Evolutionary conservation across 1,140 invertebrate species (phyloP), one percentile per base, ranked within the genome.

Genomic region (Formica selysi): DNA sequence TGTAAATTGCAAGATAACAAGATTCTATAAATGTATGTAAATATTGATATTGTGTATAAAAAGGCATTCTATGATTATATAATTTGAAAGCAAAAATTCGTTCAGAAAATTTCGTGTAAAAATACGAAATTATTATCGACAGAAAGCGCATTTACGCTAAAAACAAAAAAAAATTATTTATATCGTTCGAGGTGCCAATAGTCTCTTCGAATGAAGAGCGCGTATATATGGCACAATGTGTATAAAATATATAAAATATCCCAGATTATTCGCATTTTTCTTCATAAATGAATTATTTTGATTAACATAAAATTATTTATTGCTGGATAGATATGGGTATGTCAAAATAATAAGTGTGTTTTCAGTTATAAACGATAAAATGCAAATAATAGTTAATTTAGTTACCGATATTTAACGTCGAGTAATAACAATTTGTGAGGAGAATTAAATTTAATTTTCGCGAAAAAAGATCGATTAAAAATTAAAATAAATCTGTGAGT

Each of bases 81-180:
- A 62, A 84, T 61, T 76, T 61, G 2, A 76, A 62, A 76, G 29
- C 59, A 76, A 84, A 74, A 64, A 48, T 3, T 62, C 19, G 29
- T 32, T 44, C 13, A 62, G 26, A 84, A 84, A 76, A 36, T 44
- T 67, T 44, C 2, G n/a, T 48, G 19, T 13, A 44, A 54, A 84
- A 84, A 61, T 79, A n/a, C 32, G 32, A 67, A 79, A 79, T 79
- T 79, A 79, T 67, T 79, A 54, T 79, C 13, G 62, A 79, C 62
- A 29, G 29, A 13, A 54, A 67, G 41, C 41, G 29, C 76, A 67
- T 79, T 79, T 68, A 79, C 76, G 76, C 62, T 79, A 54, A 79
- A 76, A 79, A 65, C 11, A 5, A 48, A 48, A 67, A 78, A 54
- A 65, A 2, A 4, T 29, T 16, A 67, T 5, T 5, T 51, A 16